A percentile compares a stretch with the other conserved stretches of the same genome.
Evolutionary conservation across 2,888 invertebrate genomes (phyloP).

Genomic region (Clostera curtula): DNA sequence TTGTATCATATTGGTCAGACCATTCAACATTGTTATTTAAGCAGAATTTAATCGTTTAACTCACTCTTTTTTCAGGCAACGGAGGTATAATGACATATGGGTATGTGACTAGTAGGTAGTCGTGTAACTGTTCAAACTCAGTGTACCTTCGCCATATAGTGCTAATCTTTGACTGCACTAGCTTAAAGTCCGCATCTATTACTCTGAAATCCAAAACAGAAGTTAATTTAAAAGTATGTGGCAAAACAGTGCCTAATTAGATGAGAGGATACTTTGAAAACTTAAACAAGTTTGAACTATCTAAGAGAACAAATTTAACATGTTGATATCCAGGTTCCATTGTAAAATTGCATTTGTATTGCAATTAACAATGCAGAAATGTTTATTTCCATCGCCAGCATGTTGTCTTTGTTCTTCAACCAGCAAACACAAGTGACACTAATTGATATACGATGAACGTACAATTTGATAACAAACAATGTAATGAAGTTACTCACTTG

Average conservation of each 20-base stretch:
- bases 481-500: slow-evolving; percentile 72
- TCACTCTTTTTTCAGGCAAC: slow-evolving; percentile 84
- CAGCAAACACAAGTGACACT: slow-evolving; percentile 14
- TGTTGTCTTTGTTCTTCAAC: too few species aligned
- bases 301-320: too few species aligned
- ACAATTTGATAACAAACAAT: slow-evolving; percentile 38
- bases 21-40: too few species aligned
- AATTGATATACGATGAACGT: slow-evolving; percentile 26
- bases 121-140: slow-evolving; percentile 87
- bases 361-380: too few species aligned
- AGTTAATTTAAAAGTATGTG: slow-evolving; percentile 4
- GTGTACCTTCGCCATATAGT: slow-evolving; percentile 87
- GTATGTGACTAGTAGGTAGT: slow-evolving; percentile 84
- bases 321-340: too few species aligned
- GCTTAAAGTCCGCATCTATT: slow-evolving; percentile 77
- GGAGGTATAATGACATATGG: slow-evolving; percentile 88
- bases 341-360: too few species aligned
- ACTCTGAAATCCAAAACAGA: slow-evolving; percentile 64
- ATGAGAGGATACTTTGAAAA: too few species aligned
- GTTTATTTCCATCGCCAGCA: too few species aligned
- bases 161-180: slow-evolving; percentile 76
- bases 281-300: too few species aligned
- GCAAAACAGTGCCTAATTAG: too few species aligned
- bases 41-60: slow-evolving; percentile 8
- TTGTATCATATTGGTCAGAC: too few species aligned